Base-by-base conservation (phyloP, 1,140 invertebrate species). In the Monomorium pharaonis region DNA sequence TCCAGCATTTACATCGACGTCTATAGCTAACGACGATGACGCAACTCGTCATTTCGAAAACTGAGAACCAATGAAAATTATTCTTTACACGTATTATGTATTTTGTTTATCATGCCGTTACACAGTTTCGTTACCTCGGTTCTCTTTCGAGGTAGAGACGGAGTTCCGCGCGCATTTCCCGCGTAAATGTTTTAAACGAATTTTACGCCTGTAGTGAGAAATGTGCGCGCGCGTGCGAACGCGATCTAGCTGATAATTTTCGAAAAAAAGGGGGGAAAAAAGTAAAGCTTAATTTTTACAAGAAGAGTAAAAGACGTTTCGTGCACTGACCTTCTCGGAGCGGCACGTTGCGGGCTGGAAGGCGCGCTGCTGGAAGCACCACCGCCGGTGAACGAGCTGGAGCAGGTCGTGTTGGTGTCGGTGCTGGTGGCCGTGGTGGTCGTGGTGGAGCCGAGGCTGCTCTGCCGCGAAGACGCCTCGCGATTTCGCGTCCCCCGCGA, bases 401-500 rank as follows among this genome's bases (percentile, higher is more conserved):
- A 92, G 12, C 88, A 91, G 5, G 89, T 91, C 9, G 92, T 92
- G 33, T n/a, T n/a, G n/a, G n/a, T n/a, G n/a, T n/a, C n/a, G n/a
- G n/a, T n/a, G n/a, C n/a, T n/a, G n/a, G n/a, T n/a, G n/a, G n/a
- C n/a, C n/a, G n/a, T n/a, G n/a, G n/a, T 90, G n/a, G 49, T 81
- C 27, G 90, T 91, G 3, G 84, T 85, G 21, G 90, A 91, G 4
- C 65, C 63, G 12, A 90, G 76, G 12, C 89, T 90, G 51, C 78
- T 78, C 54, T 90, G 89, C 30, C 89, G 83, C 33, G 89, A 90
- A 3, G 89, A 78, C 14, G 51, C n/a, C 1, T 86, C 85, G 0
- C 84, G 86, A 16, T 37, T 81, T 21, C 88, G 65, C n/a, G 33
- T 81, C 21, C 67, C 78, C 37, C 62, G 86, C 10, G 86, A 87